Base-by-base conservation (phyloP, 2,797 vertebrate genomes). In the Sciurus carolinensis region DNA sequence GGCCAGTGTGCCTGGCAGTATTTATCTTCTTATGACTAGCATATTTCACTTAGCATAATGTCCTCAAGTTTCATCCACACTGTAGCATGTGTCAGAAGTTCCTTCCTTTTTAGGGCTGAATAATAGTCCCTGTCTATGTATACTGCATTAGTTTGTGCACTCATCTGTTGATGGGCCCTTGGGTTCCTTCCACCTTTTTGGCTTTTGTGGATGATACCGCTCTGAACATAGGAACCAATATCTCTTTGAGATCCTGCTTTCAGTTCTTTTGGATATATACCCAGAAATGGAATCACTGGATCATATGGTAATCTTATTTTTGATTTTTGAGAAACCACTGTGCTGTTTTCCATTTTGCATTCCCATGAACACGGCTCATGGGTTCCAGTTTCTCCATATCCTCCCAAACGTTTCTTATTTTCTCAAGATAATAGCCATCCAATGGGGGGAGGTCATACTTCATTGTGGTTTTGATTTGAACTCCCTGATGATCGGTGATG, bases 381-480 rank as follows among this genome's bases (percentile, higher is more conserved):
- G 44, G 9, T 47, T 47, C 44, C 44, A 47, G 44, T 47, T 47
- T 47, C 44, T 47, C 44, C 44, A 47, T 47, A 47, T 47, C 44
- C 44, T 47, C 44, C 44, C 44, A 47, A 47, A 47, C 44, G 9
- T 47, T 47, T 47, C 44, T 47, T 47, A 47, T 47, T 47, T 47
- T 47, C 44, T 47, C 44, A 7, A 47, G 44, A 47, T 47, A 47
- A 47, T 47, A 47, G 44, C 44, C 44, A 47, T 47, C 44, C 44
- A 5, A 8, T 47, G 44, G 44, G 44, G 7, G 44, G 44, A 44
- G 44, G 44, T 47, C 44, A 47, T 47, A 9, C 9, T 82, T 44
- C 28, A 69, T 17, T 80, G 50, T 75, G 84, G 24, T 69, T 95
- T 87, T 36, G n/a, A 66, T 73, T 84, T 84, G 39, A 79, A 72